Base-by-base conservation (phyloP, 1,140 invertebrate genomes). In the Lasaia peninsularis region DNA sequence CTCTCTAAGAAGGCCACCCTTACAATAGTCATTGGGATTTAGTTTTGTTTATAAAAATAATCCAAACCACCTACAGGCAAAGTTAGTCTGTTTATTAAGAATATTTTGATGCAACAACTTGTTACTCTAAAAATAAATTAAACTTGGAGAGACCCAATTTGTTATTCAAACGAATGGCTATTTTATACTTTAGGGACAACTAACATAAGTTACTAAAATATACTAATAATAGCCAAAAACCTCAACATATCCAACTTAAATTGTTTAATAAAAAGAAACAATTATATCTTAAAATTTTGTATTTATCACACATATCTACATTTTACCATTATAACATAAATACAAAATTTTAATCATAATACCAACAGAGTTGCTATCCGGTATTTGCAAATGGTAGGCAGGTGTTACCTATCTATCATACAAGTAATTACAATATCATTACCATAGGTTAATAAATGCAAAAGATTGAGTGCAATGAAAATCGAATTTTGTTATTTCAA, bases 361-460 rank as follows among this genome's bases (percentile, higher is more conserved):
- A 81, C 78, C 84, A 89, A 90, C 81, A 77, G 82, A 84, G 79
- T 84, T 81, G 77, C 77, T 80, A 86, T 88, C 82, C 85, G 84
- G 80, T 87, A 85, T 86, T 85, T 76, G 77, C 74, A 81, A 87
- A 76, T 78, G 74, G 81, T 88, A 85, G 79, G 80, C 77, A 78
- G 85, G 63, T 82, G 85, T 89, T 85, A 86, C 79, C 80, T 78
- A 75, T 84, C 77, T 89, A 90, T 89, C 78, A 88, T 89, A 90
- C 88, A 90, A 88, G 86, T 90, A 88, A 90, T 90, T 89, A 90
- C 88, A 90, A 85, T 88, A 88, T 88, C 79, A 88, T 89, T 88
- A 89, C 88, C 86, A 85, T 88, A 89, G 84, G 88, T 88, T 89
- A 89, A 90, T 90, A 90, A 90, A 90, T 90, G 88, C 88, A 89